Base-by-base conservation (phyloP, 2,888 invertebrate genomes). In the Eristalis arbustorum region DNA sequence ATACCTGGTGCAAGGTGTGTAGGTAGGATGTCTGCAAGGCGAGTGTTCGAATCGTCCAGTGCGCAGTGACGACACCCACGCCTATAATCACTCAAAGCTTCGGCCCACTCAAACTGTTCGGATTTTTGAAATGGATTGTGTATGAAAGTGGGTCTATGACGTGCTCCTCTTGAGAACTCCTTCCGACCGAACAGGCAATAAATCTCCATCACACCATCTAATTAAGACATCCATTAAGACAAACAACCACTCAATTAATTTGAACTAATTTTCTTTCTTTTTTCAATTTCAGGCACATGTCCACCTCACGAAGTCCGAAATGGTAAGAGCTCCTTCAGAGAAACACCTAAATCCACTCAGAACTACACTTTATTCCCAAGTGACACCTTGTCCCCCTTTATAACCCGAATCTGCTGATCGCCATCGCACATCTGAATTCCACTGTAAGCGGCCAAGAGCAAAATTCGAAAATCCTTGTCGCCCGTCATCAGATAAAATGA, bases 391-490 rank as follows among this genome's bases (percentile, higher is more conserved):
- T 57, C 37, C 28, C 28, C 28, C 10, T 1, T 10, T 10, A 34
- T 23, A 63, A 8, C 23, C 22, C 13, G 14, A 31, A 57, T 57
- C 22, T n/a, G 23, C 63, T 69, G 56, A 77, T 77, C 42, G 49
- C 25, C 62, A 61, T 4, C 61, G 14, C 49, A 56, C 62, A 69
- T n/a, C 31, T 23, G 25, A 49, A 75, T 61, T 28, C 28, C 31
- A 31, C 67, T 37, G 13, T 25, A 23, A 49, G 18, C 8, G 56
- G 22, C 37, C 37, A 37, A 37, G 37, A 49, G 18, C 23, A 28
- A 66, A 72, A 73, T 73, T n/a, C 67, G 73, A 73, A 73, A 79
- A 73, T 67, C 61, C 67, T 68, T 79, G 79, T 73, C n/a, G 72
- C 67, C 79, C 73, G 79, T 73, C 79, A 73, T 49, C 73, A 73